phyloP scores from a whole-genome alignment of 2,888 invertebrate genomes.

The Cloeon dipterum region DNA sequence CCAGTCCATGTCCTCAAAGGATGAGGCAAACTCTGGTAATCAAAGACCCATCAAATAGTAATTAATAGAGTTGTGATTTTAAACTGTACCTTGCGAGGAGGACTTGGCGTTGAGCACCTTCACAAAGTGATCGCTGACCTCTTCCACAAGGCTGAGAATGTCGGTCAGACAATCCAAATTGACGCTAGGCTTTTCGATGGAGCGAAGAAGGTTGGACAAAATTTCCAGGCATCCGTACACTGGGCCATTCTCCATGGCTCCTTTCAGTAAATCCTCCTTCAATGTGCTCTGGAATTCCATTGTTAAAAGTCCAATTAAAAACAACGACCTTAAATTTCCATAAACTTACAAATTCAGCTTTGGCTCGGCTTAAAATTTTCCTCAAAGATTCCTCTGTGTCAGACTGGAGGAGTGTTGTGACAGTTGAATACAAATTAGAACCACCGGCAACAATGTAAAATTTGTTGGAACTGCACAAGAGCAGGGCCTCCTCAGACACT shows the following conservation, averaged over 20 bases:
- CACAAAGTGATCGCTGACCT: slow-evolving; percentile 9
- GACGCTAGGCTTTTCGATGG: too few relatives aligned
- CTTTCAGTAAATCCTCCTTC: slow-evolving; percentile 17
- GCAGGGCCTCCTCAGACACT: slow-evolving; percentile 20
- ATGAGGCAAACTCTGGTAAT: slow-evolving; percentile 28
- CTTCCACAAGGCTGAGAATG: not conserved
- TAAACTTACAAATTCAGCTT: too few relatives aligned
- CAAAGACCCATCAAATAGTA: not conserved
- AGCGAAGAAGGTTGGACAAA: slow-evolving; percentile 10
- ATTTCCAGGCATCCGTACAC: slow-evolving; percentile 19
- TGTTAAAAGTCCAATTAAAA: too few relatives aligned
- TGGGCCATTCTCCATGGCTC: slow-evolving; percentile 16
- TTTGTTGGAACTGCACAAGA: slow-evolving; percentile 29
- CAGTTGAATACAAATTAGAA: slow-evolving; percentile 26
- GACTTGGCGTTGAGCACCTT: slow-evolving; percentile 10
- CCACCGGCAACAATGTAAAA: slow-evolving; percentile 37
- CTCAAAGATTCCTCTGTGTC: too few relatives aligned
- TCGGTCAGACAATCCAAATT: too few relatives aligned
- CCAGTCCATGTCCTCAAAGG: slow-evolving; percentile 55
- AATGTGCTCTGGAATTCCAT: slow-evolving; percentile 10
- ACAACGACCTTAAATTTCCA: not conserved
- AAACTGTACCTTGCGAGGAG: not conserved
- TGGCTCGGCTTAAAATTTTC: too few relatives aligned
- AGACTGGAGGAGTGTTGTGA: too few relatives aligned
- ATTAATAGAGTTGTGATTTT: not conserved